phyloP scores from a whole-genome alignment of 2,888 invertebrate genomes.

The Cancer borealis region DNA sequence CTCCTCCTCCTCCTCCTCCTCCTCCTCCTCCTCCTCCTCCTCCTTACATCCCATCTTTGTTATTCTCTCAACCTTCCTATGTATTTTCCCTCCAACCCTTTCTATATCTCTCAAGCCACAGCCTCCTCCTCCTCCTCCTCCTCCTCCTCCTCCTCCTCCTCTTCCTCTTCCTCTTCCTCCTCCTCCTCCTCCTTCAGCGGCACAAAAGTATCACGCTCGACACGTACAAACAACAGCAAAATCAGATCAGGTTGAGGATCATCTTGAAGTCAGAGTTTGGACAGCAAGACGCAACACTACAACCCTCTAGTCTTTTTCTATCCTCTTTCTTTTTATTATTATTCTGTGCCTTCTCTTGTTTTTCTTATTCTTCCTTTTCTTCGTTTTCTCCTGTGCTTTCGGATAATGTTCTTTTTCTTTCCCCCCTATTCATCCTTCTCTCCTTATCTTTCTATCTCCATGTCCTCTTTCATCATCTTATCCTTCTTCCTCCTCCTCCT shows the following conservation, averaged over 20 bases:
- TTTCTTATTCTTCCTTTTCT: not conserved
- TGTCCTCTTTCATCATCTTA: not conserved
- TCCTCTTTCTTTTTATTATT: too few species aligned
- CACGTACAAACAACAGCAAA: constrained; percentile 14
- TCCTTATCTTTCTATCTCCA: not conserved
- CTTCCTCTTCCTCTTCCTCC: too few species aligned
- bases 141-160: not conserved
- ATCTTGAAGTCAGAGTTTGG: constrained; percentile 13
- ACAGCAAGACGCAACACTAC: not conserved
- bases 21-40: not conserved
- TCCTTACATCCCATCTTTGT: not conserved
- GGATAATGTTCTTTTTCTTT: too few species aligned
- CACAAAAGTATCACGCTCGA: too few species aligned
- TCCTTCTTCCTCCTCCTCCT: not conserved
- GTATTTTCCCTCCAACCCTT: not conserved
- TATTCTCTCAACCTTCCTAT: not conserved
- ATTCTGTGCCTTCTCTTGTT: too few species aligned
- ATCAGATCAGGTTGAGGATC: not conserved
- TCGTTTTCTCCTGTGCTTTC: too few species aligned
- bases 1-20: too few species aligned
- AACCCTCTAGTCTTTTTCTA: not conserved
- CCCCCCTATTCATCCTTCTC: not conserved
- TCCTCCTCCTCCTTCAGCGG: too few species aligned
- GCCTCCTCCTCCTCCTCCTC: not conserved
- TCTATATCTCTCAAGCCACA: not conserved